Base-by-base conservation (phyloP, 1,140 invertebrate genomes). In the Sesamia nonagrioides region DNA sequence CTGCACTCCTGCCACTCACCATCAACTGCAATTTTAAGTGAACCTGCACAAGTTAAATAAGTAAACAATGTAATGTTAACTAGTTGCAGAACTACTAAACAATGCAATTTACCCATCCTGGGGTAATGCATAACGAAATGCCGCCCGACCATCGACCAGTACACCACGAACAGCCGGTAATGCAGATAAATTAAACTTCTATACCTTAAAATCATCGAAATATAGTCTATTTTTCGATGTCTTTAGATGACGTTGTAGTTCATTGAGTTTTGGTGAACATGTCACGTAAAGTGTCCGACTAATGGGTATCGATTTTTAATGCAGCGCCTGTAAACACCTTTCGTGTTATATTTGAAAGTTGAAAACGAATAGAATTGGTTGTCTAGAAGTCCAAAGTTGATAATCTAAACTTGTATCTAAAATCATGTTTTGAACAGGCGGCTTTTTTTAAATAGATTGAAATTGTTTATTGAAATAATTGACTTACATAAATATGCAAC, bases 291-390 rank as follows among this genome's bases (percentile, higher is more conserved):
- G 60, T 76, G 73, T 76, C 73, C 58, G 63, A 76, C 58, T 76
- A 76, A 76, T 76, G 73, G 56, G 6, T 63, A 76, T 76, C 73
- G 58, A 78, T 78, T 78, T 78, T 78, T 50, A n/a, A 60, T 60
- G 63, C 33, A 42, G 48, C 52, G 63, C 63, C 21, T 68, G 42
- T 68, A 68, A 68, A 68, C 45, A 68, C 50, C 17, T 42, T 42
- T 68, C 45, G 63, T 68, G 42, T 50, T 33, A 13, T 42, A 11
- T n/a, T 42, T 63, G 60, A 63, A 63, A 63, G 17, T 63, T 63
- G 37, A 17, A 35, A 63, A 42, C 60, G 42, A 63, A 63, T 63
- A 63, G 35, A 42, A 18, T 42, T 42, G 35, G 1, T 27, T 27
- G 27, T 1, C 27, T 21, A 61, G 33, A 35, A 68, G 61, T 17